Evolutionary conservation across 2,113 vertebrate genomes (phyloP).

Genomic region (Daphoenositta chrysoptera): DNA sequence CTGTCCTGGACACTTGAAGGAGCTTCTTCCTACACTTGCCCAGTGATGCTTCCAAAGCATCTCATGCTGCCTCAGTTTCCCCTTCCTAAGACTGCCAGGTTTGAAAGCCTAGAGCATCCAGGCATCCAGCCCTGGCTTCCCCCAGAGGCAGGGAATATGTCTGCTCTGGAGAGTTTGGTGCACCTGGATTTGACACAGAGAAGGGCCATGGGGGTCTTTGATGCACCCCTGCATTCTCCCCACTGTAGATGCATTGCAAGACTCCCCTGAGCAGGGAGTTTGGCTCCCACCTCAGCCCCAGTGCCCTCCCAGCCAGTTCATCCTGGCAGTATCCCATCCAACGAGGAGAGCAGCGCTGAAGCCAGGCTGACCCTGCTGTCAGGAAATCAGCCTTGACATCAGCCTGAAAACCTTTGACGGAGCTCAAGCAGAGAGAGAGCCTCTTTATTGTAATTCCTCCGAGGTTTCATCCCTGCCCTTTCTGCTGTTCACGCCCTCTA

Average conservation of each 20-base stretch:
- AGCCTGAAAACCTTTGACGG: not conserved
- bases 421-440: not conserved
- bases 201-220: not conserved
- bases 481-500: conserved; percentile 35
- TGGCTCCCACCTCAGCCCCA: not conserved
- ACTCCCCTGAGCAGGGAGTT: not conserved
- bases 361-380: conserved; percentile 8
- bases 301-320: not conserved
- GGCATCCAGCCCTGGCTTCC: not conserved
- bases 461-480: conserved; percentile 44
- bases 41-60: not conserved
- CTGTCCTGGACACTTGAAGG: rapidly evolving
- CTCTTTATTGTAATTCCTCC: conserved; percentile 25
- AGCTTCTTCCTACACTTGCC: not conserved
- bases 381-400: conserved; percentile 42
- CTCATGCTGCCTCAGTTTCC: not conserved
- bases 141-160: not conserved
- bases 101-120: not conserved
- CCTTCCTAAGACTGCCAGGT: not conserved
- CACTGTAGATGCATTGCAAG: not conserved
- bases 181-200: not conserved
- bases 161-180: not conserved
- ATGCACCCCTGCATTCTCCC: not conserved
- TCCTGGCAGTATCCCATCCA: not conserved
- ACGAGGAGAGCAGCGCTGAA: not conserved